A percentile compares a stretch with the other conserved stretches of the same genome.
phyloP scores from a whole-genome alignment of 2,888 invertebrate species.

The Cryptus viduatorius region DNA sequence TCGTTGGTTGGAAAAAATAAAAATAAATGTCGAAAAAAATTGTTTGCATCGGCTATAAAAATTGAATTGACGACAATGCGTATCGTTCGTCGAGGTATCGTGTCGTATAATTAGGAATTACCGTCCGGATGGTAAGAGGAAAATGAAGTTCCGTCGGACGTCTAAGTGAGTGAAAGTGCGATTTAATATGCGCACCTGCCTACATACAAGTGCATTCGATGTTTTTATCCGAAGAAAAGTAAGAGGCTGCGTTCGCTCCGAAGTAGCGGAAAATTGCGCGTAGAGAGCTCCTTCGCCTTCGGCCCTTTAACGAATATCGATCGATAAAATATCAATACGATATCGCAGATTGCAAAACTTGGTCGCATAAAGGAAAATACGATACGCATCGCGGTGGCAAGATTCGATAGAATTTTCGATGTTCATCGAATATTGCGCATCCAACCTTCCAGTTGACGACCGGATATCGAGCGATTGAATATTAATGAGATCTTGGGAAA shows the following conservation, averaged over 20 bases:
- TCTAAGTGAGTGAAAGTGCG: conserved; percentile 13
- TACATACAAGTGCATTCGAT: neutral
- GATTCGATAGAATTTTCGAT: neutral
- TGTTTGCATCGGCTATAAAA: neutral
- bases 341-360: neutral
- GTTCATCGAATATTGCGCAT: conserved; percentile 1
- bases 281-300: neutral
- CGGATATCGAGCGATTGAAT: conserved; percentile 18
- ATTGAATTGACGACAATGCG: neutral
- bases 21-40: neutral
- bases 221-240: conserved; percentile 69
- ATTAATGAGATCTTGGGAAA: neutral
- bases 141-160: conserved; percentile 40
- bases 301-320: neutral
- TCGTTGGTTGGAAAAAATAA: neutral
- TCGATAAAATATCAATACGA: neutral
- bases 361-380: neutral
- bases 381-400: neutral
- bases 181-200: conserved; percentile 9
- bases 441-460: neutral
- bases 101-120: conserved; percentile 67
- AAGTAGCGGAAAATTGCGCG: neutral
- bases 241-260: conserved; percentile 18
- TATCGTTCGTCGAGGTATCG: neutral
- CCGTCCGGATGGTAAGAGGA: conserved; percentile 3